Evolutionary conservation across 2,113 vertebrate species (phyloP), one percentile per base, ranked within the genome.

Genomic region (Oryzias celebensis): DNA sequence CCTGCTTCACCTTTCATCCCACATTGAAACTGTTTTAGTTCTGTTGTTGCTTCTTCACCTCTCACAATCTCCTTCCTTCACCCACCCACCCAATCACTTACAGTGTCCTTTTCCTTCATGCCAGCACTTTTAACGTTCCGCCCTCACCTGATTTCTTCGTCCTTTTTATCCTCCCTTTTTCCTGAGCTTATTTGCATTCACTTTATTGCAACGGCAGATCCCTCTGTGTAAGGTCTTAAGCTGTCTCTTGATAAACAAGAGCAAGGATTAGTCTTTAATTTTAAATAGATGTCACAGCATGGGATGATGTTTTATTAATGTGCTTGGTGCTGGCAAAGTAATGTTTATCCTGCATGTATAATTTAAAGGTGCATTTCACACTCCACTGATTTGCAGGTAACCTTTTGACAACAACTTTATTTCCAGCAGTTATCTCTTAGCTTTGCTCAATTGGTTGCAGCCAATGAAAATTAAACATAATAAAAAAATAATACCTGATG

Each of bases 31-130:
- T 75, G 45, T 75, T 54, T 74, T 47, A 45, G 43, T 71, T 66
- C 45, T 76, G 63, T 72, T 26, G 36, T 78, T 58, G 28, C 58
- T 58, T 69, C 64, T 77, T 65, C 62, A 52, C 75, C 83, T 83
- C 85, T 81, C 67, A 75, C 58, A 2, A 22, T 65, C 77, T 59
- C 61, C 62, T 51, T 62, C 73, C 72, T 63, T 63, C 52, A 56
- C 62, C 61, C 62, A 56, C 62, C 61, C 62, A 65, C 61, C 52
- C 58, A 59, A 42, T 83, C 73, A 59, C 68, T 51, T 63, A 58
- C 69, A 57, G 59, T 51, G 36, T 54, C 70, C 83, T 78, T 68
- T 83, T 65, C 65, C 78, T 81, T 78, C 83, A 79, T 82, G 77
- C 73, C 61, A 68, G 81, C 44, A 82, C 78, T 77, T 68, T 58